Percentiles rank a stretch among this genome's conserved stretches.
phyloP scores from a whole-genome alignment of 2,113 vertebrate species.

The Gymnocephalus cernua region DNA sequence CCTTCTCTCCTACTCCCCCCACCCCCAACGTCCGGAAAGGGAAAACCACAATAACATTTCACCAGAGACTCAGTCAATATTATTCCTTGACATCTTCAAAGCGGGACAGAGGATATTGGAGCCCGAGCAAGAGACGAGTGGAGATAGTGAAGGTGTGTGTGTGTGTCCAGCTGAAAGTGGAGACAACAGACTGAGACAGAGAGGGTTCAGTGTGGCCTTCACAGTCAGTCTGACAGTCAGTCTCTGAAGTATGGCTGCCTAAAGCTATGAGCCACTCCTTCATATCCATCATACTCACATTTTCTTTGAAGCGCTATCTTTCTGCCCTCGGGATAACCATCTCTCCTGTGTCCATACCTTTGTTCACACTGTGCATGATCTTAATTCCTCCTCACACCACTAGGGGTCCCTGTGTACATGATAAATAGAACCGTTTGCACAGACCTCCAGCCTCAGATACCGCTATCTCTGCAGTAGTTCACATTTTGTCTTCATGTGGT shows the following conservation, averaged over 20 bases:
- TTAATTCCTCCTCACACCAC: slow-evolving; percentile 65
- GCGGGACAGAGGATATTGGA: slow-evolving; percentile 75
- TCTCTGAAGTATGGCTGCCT: slow-evolving; percentile 62
- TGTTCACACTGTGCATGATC: neutral
- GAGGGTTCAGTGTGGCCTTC: slow-evolving; percentile 31
- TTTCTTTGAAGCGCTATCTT: slow-evolving; percentile 59
- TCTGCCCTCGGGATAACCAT: slow-evolving; percentile 35
- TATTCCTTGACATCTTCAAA: slow-evolving; percentile 81
- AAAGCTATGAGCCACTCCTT: slow-evolving; percentile 57
- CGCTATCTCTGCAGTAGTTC: neutral
- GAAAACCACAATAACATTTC: slow-evolving; percentile 82
- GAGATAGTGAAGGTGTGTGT: slow-evolving; percentile 53
- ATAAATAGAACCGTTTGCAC: slow-evolving; percentile 55
- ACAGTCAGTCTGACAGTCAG: slow-evolving; percentile 32
- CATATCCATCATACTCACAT: slow-evolving; percentile 59
- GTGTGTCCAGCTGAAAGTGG: slow-evolving; percentile 39
- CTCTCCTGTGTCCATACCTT: slow-evolving; percentile 1
- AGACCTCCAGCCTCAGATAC: slow-evolving; percentile 2
- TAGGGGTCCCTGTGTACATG: slow-evolving; percentile 80
- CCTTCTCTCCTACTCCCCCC: slow-evolving; percentile 21
- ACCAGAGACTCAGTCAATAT: slow-evolving; percentile 80
- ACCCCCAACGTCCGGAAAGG: slow-evolving; percentile 70
- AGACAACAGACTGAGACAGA: slow-evolving; percentile 47
- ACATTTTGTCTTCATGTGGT: slow-evolving; percentile 53
- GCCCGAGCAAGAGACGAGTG: slow-evolving; percentile 57